phyloP scores from a whole-genome alignment of 2,888 invertebrate species.

The Dyspetes luteomarginatus region DNA sequence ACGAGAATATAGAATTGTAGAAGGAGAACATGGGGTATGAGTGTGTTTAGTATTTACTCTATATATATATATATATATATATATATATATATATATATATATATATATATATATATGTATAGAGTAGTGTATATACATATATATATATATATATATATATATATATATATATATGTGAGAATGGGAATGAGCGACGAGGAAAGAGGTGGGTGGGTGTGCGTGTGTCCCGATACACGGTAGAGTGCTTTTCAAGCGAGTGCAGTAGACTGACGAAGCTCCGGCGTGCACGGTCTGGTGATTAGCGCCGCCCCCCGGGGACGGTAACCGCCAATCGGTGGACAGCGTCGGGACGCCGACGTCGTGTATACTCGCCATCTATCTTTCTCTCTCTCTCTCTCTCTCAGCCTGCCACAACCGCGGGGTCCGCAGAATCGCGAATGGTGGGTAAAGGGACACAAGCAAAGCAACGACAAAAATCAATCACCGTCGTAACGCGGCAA shows the following conservation, averaged over 20 bases:
- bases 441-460: conserved; percentile 76
- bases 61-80: too few relatives aligned
- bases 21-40: too few relatives aligned
- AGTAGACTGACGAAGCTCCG: conserved; percentile 78
- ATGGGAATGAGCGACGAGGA: conserved; percentile 37
- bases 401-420: conserved; percentile 67
- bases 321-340: conserved; percentile 82
- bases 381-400: too few relatives aligned
- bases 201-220: conserved; percentile 61
- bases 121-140: too few relatives aligned
- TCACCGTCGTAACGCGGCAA: conserved; percentile 74
- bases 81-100: too few relatives aligned
- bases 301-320: conserved; percentile 83
- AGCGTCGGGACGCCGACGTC: conserved; percentile 82
- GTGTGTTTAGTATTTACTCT: too few relatives aligned
- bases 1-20: conserved; percentile 21
- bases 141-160: too few relatives aligned
- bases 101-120: too few relatives aligned
- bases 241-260: conserved; percentile 81
- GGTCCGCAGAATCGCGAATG: conserved; percentile 78
- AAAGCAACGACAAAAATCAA: conserved; percentile 83
- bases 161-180: conserved; percentile 20
- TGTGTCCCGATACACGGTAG: conserved; percentile 76
- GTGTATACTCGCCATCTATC: conserved; percentile 76
- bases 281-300: conserved; percentile 82